Conservation (phyloP, 2,113 vertebrate species). For the Odocoileus hemionus region DNA sequence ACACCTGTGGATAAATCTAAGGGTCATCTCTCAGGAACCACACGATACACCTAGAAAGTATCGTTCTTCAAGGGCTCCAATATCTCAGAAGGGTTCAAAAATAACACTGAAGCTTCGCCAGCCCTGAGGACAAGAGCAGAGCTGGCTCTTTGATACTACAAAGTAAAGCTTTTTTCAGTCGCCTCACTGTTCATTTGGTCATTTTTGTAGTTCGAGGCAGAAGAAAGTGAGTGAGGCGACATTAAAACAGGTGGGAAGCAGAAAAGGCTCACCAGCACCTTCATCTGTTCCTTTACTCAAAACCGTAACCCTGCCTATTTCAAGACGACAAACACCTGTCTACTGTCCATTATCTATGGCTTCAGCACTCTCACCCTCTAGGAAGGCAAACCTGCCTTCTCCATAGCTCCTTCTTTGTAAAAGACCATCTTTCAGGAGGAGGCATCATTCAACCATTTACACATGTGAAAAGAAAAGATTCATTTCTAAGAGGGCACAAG, state of each 20-base stretch:
- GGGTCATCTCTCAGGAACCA: background rate
- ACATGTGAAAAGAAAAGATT: background rate
- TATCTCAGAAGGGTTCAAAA: conserved; percentile 34
- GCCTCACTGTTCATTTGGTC: background rate
- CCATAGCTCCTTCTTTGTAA: background rate
- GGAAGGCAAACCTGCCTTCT: background rate
- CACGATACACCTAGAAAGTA: conserved; percentile 23
- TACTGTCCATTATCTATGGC: background rate
- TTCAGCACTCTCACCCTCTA: background rate
- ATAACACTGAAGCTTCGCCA: conserved; percentile 18
- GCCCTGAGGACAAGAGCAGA: background rate
- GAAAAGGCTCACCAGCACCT: background rate
- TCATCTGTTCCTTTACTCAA: conserved; percentile 21
- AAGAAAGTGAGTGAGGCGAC: background rate
- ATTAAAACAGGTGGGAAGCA: background rate
- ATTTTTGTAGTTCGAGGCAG: background rate
- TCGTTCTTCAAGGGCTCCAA: background rate
- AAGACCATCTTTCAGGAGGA: background rate
- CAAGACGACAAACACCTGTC: background rate
- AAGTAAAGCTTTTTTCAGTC: conserved; percentile 34
- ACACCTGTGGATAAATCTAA: background rate
- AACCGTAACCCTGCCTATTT: background rate
- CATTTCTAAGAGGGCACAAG: background rate
- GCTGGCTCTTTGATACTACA: background rate
- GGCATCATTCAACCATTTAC: background rate